These are phyloP conservation scores for Eremobia ochroleuca DNA, from an alignment of 2,888 invertebrate genomes.

Conservation along the genomic window DNA sequence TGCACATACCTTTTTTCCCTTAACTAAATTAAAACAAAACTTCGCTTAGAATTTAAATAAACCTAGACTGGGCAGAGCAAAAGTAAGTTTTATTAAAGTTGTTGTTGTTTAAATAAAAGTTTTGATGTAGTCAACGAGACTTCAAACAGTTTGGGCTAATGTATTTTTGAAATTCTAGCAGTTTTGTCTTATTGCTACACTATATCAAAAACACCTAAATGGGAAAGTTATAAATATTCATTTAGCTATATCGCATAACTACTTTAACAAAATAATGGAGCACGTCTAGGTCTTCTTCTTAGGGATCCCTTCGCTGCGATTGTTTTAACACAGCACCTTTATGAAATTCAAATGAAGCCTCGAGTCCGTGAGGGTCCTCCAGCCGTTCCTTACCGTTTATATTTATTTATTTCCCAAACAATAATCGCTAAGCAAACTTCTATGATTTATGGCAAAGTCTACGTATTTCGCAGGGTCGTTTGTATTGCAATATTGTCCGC, in stretches of 20 bases:
- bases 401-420: conserved; percentile 84
- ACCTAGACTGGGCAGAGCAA: conserved; percentile 17
- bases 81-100: conserved; percentile 33
- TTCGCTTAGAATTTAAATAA: conserved; percentile 34
- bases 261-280: conserved; percentile 24
- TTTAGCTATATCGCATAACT: conserved; percentile 7
- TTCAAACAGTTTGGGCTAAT: conserved; percentile 35
- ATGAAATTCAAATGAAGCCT: conserved; percentile 84
- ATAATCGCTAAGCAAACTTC: conserved; percentile 82
- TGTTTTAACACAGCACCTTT: conserved; percentile 83
- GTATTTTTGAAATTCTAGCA: conserved; percentile 35
- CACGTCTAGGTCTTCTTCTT: conserved; percentile 27
- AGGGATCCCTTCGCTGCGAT: conserved; percentile 70
- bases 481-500: conserved; percentile 81
- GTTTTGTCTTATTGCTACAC: neutral
- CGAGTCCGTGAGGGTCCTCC: conserved; percentile 69
- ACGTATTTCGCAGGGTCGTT: conserved; percentile 75
- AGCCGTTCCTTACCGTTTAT: conserved; percentile 69
- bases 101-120: conserved; percentile 35
- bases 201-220: neutral
- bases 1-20: conserved; percentile 17
- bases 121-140: conserved; percentile 42
- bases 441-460: conserved; percentile 81
- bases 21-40: conserved; percentile 41
- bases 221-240: conserved; percentile 22